phyloP scores from a whole-genome alignment of 2,888 invertebrate genomes.

The Drosophila histrio region DNA sequence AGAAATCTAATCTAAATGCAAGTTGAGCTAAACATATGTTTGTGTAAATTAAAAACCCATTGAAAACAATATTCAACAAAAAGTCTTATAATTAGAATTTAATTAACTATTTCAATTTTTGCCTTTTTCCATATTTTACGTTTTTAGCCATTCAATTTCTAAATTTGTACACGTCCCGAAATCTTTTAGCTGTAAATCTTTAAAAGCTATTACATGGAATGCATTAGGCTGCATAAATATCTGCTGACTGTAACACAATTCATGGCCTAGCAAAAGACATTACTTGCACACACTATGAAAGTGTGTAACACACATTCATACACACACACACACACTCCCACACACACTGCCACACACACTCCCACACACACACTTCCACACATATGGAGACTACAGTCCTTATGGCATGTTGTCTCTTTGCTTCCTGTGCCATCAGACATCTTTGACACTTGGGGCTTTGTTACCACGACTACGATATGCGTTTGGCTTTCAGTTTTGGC shows the following conservation, averaged over 20 bases:
- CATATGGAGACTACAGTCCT: conserved; percentile 20
- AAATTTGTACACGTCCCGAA: not conserved
- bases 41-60: not conserved
- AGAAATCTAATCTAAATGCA: not conserved
- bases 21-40: not conserved
- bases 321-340: not conserved
- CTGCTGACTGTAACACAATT: conserved; percentile 61
- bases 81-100: no score
- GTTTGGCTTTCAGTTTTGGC: conserved; percentile 36
- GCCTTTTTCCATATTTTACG: not conserved
- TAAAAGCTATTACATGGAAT: conserved; percentile 41
- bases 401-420: conserved; percentile 25
- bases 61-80: not conserved
- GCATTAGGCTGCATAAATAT: conserved; percentile 63
- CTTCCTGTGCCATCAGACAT: conserved; percentile 26
- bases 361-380: not conserved
- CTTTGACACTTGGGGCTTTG: conserved; percentile 51
- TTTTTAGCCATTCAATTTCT: not conserved
- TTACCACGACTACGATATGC: conserved; percentile 29
- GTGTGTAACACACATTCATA: not conserved
- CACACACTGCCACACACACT: not conserved
- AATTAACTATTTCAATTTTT: not conserved
- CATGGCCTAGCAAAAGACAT: conserved; percentile 43
- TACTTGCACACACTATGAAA: conserved; percentile 28
- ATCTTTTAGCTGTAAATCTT: conserved; percentile 23